These are phyloP conservation scores for Erythrocercus mccallii DNA, from an alignment of 2,113 vertebrate genomes.

Conservation along the genomic window DNA sequence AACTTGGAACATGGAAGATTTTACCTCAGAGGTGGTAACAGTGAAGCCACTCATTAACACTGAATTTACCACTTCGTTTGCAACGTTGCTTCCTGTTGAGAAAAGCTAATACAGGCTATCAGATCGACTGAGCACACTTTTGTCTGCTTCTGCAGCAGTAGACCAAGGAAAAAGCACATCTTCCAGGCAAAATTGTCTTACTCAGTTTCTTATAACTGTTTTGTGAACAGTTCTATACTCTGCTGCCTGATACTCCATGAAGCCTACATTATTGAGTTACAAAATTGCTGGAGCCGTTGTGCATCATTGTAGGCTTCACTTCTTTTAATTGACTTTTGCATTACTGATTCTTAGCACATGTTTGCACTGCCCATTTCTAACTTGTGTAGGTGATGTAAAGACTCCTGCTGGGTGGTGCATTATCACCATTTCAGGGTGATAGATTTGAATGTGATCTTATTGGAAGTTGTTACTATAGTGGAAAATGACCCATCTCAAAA, in stretches of 20 bases:
- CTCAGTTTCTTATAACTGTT: not conserved
- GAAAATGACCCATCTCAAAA: conserved; percentile 79
- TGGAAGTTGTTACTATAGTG: conserved; percentile 83
- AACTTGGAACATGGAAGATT: conserved; percentile 89
- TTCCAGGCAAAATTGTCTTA: conserved; percentile 7
- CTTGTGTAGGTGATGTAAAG: conserved; percentile 73
- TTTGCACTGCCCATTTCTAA: conserved; percentile 82
- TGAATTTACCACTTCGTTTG: conserved; percentile 99
- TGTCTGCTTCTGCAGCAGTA: conserved; percentile 72
- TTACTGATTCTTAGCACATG: conserved; percentile 35
- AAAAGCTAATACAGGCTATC: conserved; percentile 84
- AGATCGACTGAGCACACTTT: conserved; percentile 80
- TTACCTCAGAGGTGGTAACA: conserved; percentile 98
- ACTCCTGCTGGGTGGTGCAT: conserved; percentile 85
- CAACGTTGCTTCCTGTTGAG: conserved; percentile 95
- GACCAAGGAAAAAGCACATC: conserved; percentile 21
- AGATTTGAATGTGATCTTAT: conserved; percentile 85
- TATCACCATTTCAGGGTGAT: conserved; percentile 90
- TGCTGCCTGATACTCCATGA: not conserved
- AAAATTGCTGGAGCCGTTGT: not conserved
- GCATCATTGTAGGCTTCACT: not conserved
- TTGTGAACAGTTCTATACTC: not conserved
- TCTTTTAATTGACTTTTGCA: conserved; percentile 47
- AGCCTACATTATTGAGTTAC: not conserved
- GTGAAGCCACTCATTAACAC: conserved; percentile 99